Conservation (phyloP, 2,113 vertebrate species). For the Limnothrissa miodon region DNA sequence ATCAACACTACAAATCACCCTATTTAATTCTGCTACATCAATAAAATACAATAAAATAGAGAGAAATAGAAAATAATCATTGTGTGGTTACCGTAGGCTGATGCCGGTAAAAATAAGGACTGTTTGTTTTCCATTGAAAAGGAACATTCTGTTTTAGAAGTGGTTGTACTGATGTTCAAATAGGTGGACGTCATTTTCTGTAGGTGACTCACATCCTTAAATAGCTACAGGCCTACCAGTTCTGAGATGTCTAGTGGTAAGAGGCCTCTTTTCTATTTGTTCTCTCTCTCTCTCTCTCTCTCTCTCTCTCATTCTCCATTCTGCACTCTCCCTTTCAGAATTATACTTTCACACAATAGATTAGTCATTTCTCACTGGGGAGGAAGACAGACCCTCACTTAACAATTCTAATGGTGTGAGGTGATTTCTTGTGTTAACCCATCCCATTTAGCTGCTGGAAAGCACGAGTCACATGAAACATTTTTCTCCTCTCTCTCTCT, state of each 20-base stretch:
- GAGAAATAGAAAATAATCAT: not conserved
- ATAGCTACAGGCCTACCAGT: not conserved
- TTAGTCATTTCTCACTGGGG: conserved; percentile 67
- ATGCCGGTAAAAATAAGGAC: not conserved
- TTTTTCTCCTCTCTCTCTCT: not conserved
- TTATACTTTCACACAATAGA: conserved; percentile 51
- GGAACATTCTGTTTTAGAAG: not conserved
- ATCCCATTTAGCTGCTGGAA: conserved; percentile 67
- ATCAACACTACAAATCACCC: not conserved
- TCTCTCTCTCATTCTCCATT: not conserved
- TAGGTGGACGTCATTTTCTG: not conserved
- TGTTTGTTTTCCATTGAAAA: not conserved
- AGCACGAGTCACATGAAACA: conserved; percentile 49
- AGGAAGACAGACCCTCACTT: conserved; percentile 62
- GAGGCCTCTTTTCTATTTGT: not conserved
- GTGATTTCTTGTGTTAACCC: conserved; percentile 62
- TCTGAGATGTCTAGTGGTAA: not conserved
- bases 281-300: not conserved
- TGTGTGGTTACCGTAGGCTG: not conserved
- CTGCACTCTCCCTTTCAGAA: not conserved
- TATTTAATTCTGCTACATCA: not conserved
- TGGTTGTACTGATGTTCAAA: not conserved
- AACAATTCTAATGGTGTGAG: conserved; percentile 61
- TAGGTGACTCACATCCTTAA: not conserved
- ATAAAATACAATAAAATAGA: not conserved